Evolutionary conservation across 2,888 invertebrate genomes (phyloP).

Genomic region (Rotaria magnacalcarata): DNA sequence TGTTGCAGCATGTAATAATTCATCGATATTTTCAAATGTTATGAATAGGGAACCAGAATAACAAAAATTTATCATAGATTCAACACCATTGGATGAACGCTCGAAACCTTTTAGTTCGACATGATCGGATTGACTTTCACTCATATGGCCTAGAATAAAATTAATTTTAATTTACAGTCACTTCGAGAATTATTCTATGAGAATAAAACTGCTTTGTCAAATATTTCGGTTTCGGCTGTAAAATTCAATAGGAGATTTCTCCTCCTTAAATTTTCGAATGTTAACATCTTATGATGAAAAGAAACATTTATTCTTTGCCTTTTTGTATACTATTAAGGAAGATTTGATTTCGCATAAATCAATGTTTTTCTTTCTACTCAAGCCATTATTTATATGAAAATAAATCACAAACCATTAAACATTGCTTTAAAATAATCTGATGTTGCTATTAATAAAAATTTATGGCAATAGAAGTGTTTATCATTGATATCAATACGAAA

Average conservation of each 20-base stretch:
- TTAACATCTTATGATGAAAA: too few relatives aligned
- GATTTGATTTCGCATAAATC: too few relatives aligned
- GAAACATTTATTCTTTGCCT: too few relatives aligned
- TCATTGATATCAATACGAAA: conserved; percentile 9
- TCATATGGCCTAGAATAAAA: not conserved
- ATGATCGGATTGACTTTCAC: conserved; percentile 29
- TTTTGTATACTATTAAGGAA: too few relatives aligned
- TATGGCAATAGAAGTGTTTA: not conserved
- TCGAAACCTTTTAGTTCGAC: conserved; percentile 31
- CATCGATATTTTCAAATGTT: conserved; percentile 16
- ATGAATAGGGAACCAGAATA: not conserved
- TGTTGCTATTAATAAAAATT: not conserved
- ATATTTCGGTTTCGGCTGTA: too few relatives aligned
- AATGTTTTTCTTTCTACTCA: too few relatives aligned
- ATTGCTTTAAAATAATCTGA: conserved; percentile 30
- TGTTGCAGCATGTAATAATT: conserved; percentile 33
- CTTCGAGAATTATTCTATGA: too few relatives aligned
- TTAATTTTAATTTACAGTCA: not conserved
- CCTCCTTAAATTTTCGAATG: too few relatives aligned
- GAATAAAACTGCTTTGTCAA: too few relatives aligned
- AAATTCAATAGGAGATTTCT: too few relatives aligned
- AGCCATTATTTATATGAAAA: too few relatives aligned
- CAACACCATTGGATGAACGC: not conserved
- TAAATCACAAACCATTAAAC: not conserved
- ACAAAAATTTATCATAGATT: conserved; percentile 25